phyloP scores from a whole-genome alignment of 2,797 vertebrate genomes.

The Peromyscus attwateri region DNA sequence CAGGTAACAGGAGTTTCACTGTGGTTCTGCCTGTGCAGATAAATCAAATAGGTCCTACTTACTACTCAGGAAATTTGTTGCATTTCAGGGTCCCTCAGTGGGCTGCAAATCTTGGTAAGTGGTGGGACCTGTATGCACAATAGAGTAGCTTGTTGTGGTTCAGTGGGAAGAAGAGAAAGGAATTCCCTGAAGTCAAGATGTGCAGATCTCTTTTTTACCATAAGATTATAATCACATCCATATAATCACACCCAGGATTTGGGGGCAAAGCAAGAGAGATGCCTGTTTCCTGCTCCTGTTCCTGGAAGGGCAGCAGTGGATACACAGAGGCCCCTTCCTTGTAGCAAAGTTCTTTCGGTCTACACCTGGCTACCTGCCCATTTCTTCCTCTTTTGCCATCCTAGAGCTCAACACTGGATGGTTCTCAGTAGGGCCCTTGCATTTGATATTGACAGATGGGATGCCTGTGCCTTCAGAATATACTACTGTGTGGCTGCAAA shows the following conservation, averaged over 20 bases:
- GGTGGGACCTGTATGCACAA: neutral
- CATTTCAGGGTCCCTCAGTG: neutral
- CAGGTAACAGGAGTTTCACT: constrained; percentile 14
- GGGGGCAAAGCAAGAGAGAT: neutral
- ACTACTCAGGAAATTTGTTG: constrained; percentile 48
- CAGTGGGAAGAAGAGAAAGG: neutral
- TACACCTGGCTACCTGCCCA: neutral
- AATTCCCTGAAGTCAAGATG: neutral
- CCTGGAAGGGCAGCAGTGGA: neutral
- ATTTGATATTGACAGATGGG: neutral
- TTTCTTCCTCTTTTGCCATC: neutral
- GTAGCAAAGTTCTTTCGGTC: neutral
- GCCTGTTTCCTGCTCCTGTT: neutral
- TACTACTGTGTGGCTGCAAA: no score
- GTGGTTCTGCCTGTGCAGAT: neutral
- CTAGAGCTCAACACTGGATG: no score
- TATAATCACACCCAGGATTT: neutral
- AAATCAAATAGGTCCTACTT: constrained; percentile 46
- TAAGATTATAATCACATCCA: neutral
- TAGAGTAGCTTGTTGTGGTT: neutral
- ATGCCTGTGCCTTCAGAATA: neutral
- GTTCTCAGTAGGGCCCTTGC: neutral
- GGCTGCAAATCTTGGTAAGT: constrained; percentile 45
- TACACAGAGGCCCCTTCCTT: no score
- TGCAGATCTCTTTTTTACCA: neutral